Evolutionary conservation across 1,140 invertebrate genomes (phyloP).

Genomic region (Trichonephila inaurata): DNA sequence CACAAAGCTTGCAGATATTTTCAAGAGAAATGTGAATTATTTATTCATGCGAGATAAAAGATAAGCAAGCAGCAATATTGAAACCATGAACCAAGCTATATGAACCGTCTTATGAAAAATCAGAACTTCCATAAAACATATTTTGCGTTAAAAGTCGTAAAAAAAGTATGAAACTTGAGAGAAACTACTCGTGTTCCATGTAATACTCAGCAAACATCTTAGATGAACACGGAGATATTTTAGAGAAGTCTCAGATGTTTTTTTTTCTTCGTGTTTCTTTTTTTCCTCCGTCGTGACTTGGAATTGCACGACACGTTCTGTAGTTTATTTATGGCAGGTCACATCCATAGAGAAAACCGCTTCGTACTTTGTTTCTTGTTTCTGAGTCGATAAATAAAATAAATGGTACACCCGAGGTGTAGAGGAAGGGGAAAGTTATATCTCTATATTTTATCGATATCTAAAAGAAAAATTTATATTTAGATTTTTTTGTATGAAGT

Average conservation of each 20-base stretch:
- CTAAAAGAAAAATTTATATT: too few species aligned
- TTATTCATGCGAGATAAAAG: too few species aligned
- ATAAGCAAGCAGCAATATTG: too few species aligned
- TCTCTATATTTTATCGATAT: background rate
- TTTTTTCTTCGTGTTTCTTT: background rate
- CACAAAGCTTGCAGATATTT: too few species aligned
- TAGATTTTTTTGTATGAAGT: too few species aligned
- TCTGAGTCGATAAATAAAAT: background rate
- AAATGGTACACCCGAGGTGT: background rate
- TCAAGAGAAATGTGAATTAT: too few species aligned
- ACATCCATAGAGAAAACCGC: background rate
- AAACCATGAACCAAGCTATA: too few species aligned
- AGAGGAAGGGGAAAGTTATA: background rate
- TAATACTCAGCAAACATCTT: background rate
- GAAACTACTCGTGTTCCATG: too few species aligned
- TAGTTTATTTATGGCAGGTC: background rate
- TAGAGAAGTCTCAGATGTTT: background rate
- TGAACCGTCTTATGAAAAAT: too few species aligned
- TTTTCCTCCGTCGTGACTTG: background rate
- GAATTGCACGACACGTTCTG: background rate
- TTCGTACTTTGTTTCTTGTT: background rate
- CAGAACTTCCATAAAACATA: too few species aligned
- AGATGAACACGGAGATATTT: background rate
- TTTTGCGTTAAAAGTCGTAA: too few species aligned
- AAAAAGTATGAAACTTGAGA: too few species aligned